Percentiles rank a stretch among this genome's conserved stretches.
phyloP scores from a whole-genome alignment of 2,113 vertebrate species.

The Atractosteus spatula region DNA sequence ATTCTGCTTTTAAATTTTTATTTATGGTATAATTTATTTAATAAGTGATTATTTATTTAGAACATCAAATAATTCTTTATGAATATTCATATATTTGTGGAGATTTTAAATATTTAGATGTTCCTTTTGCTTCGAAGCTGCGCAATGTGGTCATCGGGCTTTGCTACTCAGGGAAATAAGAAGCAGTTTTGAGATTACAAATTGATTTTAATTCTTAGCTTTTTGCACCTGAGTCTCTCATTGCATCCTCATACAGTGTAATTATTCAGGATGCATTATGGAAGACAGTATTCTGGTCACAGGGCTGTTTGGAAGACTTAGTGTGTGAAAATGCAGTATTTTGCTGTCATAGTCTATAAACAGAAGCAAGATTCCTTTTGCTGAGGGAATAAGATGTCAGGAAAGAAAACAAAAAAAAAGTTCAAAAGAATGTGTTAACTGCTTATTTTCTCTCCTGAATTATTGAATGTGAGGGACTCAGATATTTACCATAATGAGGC shows the following conservation, averaged over 20 bases:
- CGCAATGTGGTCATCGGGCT: constrained; percentile 58
- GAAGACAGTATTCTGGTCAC: constrained; percentile 62
- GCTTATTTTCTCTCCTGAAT: no score
- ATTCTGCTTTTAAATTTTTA: constrained; percentile 77
- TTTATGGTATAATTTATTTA: constrained; percentile 79
- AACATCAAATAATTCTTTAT: constrained; percentile 75
- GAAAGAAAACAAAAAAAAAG: no score
- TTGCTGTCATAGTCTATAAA: not conserved
- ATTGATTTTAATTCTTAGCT: not conserved
- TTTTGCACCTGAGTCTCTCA: not conserved
- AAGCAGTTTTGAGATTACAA: constrained; percentile 30
- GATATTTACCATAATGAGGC: no score
- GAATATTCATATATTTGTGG: constrained; percentile 80
- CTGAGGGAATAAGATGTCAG: no score
- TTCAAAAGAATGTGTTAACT: no score
- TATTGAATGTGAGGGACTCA: no score
- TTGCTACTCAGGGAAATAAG: constrained; percentile 67
- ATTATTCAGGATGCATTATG: constrained; percentile 70
- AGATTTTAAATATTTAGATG: constrained; percentile 73
- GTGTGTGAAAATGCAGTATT: not conserved
- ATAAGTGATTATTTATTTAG: constrained; percentile 80
- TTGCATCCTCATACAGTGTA: constrained; percentile 17
- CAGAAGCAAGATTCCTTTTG: not conserved
- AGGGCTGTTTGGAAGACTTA: constrained; percentile 36
- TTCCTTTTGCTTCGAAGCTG: constrained; percentile 59